Percentiles rank a stretch among this genome's conserved stretches.
phyloP scores from a whole-genome alignment of 35 echinoderm and acorn worm species.

The Diadema setosum region DNA sequence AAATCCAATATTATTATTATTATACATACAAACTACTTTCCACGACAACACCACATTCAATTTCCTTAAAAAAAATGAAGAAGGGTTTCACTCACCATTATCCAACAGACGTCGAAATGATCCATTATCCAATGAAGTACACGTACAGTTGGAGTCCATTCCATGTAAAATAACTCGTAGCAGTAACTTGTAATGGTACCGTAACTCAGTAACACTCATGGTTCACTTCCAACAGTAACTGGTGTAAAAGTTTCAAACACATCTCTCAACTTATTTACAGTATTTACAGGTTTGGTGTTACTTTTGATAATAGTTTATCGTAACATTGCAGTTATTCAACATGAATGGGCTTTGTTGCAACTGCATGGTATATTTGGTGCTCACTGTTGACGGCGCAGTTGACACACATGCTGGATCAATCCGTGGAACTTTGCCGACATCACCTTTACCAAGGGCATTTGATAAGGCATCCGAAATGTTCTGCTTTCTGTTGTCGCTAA shows the following conservation, averaged over 20 bases:
- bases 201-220: background rate
- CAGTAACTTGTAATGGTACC: background rate
- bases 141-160: background rate
- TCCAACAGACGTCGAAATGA: background rate
- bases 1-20: background rate
- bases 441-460: background rate
- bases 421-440: background rate
- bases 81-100: background rate
- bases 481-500: background rate
- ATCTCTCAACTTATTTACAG: background rate
- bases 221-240: background rate
- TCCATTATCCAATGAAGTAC: background rate
- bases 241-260: background rate
- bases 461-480: background rate
- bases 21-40: background rate
- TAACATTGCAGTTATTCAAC: background rate
- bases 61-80: background rate
- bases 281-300: too few relatives aligned
- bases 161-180: background rate
- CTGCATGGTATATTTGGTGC: background rate
- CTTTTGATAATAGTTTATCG: background rate
- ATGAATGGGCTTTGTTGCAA: background rate
- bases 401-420: too few relatives aligned
- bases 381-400: background rate
- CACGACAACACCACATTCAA: background rate